These are phyloP conservation scores for Catonia carolina DNA, from an alignment of 2,888 invertebrate species.

Conservation along the genomic window DNA sequence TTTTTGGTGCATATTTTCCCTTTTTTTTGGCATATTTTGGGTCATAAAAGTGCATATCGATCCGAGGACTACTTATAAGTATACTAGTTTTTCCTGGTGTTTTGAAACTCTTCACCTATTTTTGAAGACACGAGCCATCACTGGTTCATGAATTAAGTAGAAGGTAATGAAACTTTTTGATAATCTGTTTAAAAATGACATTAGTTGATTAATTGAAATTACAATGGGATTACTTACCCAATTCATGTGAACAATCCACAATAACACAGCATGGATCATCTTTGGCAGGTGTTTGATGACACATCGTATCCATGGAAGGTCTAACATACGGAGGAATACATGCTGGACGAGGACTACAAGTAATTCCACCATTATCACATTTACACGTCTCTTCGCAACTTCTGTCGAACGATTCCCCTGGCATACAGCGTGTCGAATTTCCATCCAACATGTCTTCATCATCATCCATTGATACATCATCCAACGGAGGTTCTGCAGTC, in stretches of 20 bases:
- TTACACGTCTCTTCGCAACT: conserved; percentile 73
- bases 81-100: too few relatives aligned
- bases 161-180: too few relatives aligned
- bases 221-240: too few relatives aligned
- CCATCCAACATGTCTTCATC: conserved; percentile 44
- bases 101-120: too few relatives aligned
- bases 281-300: conserved; percentile 60
- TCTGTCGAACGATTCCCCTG: conserved; percentile 63
- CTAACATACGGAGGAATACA: background rate
- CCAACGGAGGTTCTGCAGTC: conserved; percentile 50
- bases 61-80: too few relatives aligned
- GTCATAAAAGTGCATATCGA: too few relatives aligned
- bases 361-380: conserved; percentile 59
- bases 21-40: too few relatives aligned
- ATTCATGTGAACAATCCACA: conserved; percentile 53
- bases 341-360: conserved; percentile 57
- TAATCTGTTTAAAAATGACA: too few relatives aligned
- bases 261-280: conserved; percentile 66
- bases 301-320: conserved; percentile 57
- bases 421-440: conserved; percentile 46
- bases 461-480: conserved; percentile 66
- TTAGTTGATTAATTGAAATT: too few relatives aligned
- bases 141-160: too few relatives aligned
- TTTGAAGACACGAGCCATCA: too few relatives aligned
- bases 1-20: too few relatives aligned